Conservation (phyloP, 2,113 vertebrate species). For the Clinocottus analis region DNA sequence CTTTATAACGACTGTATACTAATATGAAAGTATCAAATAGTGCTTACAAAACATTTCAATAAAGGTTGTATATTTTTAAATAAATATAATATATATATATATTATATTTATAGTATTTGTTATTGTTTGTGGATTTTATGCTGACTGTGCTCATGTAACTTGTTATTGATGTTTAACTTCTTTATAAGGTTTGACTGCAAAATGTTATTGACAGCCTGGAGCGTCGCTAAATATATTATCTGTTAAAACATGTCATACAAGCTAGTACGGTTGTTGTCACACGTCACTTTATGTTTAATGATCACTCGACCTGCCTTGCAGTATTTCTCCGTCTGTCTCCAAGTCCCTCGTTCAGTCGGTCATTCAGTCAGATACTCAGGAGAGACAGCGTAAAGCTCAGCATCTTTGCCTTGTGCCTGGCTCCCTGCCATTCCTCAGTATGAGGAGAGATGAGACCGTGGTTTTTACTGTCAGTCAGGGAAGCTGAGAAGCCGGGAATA, state of each 20-base stretch:
- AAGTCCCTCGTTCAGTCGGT: constrained; percentile 37
- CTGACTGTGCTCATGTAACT: background rate
- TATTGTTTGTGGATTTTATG: background rate
- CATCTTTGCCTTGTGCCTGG: constrained; percentile 49
- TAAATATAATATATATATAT: no score
- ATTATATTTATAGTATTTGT: constrained; percentile 7
- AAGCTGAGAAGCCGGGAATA: constrained; percentile 42
- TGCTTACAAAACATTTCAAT: background rate
- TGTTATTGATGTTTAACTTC: background rate
- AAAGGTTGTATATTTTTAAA: no score
- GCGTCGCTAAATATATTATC: background rate
- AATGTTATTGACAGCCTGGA: background rate
- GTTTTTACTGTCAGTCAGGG: constrained; percentile 62
- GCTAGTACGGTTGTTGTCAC: background rate
- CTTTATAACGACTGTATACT: background rate
- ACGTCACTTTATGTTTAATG: constrained; percentile 7
- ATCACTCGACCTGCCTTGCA: constrained; percentile 6
- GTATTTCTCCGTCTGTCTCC: constrained; percentile 20
- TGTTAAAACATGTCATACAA: constrained; percentile 1
- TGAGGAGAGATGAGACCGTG: constrained; percentile 46
- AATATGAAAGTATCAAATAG: background rate
- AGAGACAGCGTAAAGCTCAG: constrained; percentile 51
- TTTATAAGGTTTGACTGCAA: background rate
- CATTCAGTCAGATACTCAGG: constrained; percentile 40
- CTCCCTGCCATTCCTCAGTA: constrained; percentile 36